These are phyloP conservation scores for Notodonta ziczac DNA, from an alignment of 2,888 invertebrate species.

Conservation along the genomic window DNA sequence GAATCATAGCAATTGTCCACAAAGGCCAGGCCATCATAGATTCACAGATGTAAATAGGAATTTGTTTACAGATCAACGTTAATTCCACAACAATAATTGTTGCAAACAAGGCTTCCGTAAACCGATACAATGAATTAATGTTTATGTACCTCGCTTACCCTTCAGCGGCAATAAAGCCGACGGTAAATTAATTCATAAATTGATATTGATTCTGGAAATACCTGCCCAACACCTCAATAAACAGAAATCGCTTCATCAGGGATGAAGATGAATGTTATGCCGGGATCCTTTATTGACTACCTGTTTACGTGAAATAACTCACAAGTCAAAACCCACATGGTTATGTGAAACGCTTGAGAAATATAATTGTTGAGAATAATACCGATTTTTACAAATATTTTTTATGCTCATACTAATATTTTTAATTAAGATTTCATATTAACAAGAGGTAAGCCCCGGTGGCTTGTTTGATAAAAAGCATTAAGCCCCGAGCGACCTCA, in stretches of 20 bases:
- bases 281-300: neutral
- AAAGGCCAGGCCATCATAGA: neutral
- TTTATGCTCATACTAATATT: neutral
- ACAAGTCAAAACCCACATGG: too few species aligned
- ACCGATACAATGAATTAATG: slow-evolving; percentile 23
- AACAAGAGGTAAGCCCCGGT: slow-evolving; percentile 13
- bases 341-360: too few species aligned
- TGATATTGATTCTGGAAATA: slow-evolving; percentile 11
- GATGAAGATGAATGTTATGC: neutral
- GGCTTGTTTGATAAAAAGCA: slow-evolving; percentile 27
- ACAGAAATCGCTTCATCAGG: slow-evolving; percentile 5
- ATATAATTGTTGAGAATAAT: too few species aligned
- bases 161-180: slow-evolving; percentile 13
- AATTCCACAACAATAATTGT: slow-evolving; percentile 12
- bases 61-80: neutral
- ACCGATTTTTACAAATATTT: too few species aligned
- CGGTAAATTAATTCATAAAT: slow-evolving; percentile 18
- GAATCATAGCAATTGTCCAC: neutral
- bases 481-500: slow-evolving; percentile 18
- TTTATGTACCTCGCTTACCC: slow-evolving; percentile 20
- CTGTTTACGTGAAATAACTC: neutral
- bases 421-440: slow-evolving; percentile 3
- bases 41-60: neutral
- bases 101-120: slow-evolving; percentile 19
- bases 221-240: slow-evolving; percentile 1